A percentile compares a stretch with the other conserved stretches of the same genome.
Evolutionary conservation across 2,113 vertebrate genomes (phyloP).

Genomic region (Onychorhynchus coronatus): DNA sequence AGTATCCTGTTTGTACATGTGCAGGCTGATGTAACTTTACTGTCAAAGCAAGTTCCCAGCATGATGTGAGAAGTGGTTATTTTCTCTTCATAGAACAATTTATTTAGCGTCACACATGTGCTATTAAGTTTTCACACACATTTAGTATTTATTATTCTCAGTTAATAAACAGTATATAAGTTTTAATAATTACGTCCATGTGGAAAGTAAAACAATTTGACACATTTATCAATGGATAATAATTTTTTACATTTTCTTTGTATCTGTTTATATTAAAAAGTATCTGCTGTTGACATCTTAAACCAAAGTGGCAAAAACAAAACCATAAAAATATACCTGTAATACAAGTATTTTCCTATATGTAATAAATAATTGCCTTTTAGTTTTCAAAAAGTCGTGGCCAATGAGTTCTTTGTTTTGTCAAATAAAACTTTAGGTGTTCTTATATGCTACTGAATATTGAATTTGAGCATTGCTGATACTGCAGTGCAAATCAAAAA

Average conservation of each 20-base stretch:
- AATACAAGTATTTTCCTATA: background rate
- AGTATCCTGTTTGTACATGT: background rate
- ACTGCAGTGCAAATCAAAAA: background rate
- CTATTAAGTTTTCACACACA: background rate
- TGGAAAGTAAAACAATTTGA: background rate
- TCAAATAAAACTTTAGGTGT: background rate
- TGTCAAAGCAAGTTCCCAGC: background rate
- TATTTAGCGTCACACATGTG: background rate
- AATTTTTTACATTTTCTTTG: background rate
- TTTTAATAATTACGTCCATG: background rate
- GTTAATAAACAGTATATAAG: background rate
- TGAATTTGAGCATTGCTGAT: background rate
- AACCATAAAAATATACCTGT: background rate
- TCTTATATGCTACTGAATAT: background rate
- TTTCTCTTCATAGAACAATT: background rate
- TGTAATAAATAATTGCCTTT: background rate
- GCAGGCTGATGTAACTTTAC: background rate
- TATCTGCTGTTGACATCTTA: background rate
- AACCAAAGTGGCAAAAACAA: background rate
- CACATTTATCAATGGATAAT: background rate
- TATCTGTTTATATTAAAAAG: background rate
- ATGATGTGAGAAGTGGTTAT: background rate
- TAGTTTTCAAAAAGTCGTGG: slow-evolving; percentile 22
- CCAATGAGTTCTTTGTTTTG: background rate
- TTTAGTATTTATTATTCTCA: background rate